Percentiles rank a stretch among this genome's conserved stretches.
These are phyloP conservation scores for Rhinolophus sinicus DNA, from an alignment of 2,113 vertebrate species.

Conservation along the genomic window DNA sequence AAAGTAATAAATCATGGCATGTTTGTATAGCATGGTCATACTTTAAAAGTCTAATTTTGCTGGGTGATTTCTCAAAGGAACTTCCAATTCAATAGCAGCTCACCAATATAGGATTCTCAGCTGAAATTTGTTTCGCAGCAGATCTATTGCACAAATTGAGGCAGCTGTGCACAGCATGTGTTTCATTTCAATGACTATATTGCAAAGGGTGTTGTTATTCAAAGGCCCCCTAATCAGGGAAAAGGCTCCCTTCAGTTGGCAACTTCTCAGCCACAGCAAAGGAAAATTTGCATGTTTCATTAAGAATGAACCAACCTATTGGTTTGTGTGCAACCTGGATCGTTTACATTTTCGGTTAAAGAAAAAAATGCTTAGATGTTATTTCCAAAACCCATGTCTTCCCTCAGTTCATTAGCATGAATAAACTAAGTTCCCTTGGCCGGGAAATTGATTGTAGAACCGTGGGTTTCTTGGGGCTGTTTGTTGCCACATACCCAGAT, in stretches of 20 bases:
- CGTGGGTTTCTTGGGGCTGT: slow-evolving; percentile 42
- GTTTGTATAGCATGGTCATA: slow-evolving; percentile 1
- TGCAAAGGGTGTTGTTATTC: slow-evolving; percentile 37
- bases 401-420: slow-evolving; percentile 67
- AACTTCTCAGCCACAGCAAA: slow-evolving; percentile 56
- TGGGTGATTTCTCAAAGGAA: slow-evolving; percentile 71
- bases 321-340: slow-evolving; percentile 43
- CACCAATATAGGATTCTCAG: not conserved
- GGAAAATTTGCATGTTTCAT: slow-evolving; percentile 72
- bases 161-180: slow-evolving; percentile 75
- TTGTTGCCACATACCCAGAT: slow-evolving; percentile 49
- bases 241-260: slow-evolving; percentile 52
- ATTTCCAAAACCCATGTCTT: slow-evolving; percentile 32
- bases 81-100: slow-evolving; percentile 59
- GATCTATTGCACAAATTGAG: slow-evolving; percentile 62
- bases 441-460: slow-evolving; percentile 69
- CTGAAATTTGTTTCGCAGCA: slow-evolving; percentile 63
- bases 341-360: slow-evolving; percentile 49
- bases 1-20: slow-evolving; percentile 59
- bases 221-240: slow-evolving; percentile 61
- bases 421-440: slow-evolving; percentile 60
- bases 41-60: slow-evolving; percentile 55
- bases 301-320: slow-evolving; percentile 61
- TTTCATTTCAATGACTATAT: slow-evolving; percentile 51
- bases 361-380: slow-evolving; percentile 53